phyloP scores from a whole-genome alignment of 2,797 vertebrate genomes.

The Scyliorhinus canicula region DNA sequence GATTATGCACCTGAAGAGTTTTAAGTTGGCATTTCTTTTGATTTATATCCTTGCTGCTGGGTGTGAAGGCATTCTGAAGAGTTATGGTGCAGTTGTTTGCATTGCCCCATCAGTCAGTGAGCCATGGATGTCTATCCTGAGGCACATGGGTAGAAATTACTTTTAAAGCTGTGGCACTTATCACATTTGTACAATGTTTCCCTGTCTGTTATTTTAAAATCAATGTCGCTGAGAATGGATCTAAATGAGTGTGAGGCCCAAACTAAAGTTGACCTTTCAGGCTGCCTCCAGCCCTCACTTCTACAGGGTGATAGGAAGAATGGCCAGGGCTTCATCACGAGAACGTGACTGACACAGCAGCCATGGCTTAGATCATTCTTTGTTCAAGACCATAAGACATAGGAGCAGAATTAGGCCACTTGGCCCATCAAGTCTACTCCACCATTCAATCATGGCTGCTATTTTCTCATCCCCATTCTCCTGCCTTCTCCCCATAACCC shows the following conservation, averaged over 20 bases:
- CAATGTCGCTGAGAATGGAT: not conserved
- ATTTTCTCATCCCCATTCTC: too few species aligned
- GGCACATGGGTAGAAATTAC: not conserved
- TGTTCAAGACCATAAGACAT: too few species aligned
- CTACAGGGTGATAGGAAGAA: not conserved
- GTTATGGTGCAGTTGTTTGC: not conserved
- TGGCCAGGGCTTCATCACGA: not conserved
- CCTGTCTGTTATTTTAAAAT: not conserved
- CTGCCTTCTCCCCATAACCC: too few species aligned
- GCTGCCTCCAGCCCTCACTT: not conserved
- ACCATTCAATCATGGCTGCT: too few species aligned
- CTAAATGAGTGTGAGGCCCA: not conserved
- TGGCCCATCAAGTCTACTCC: too few species aligned
- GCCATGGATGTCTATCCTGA: too few species aligned
- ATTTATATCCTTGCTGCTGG: not conserved
- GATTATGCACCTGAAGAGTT: constrained; percentile 19
- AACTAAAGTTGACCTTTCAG: not conserved
- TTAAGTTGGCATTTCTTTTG: constrained; percentile 3
- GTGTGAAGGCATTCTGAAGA: not conserved
- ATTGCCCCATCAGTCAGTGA: not conserved
- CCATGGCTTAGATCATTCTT: too few species aligned
- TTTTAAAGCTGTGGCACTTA: not conserved
- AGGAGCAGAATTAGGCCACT: too few species aligned
- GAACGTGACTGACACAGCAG: too few species aligned
- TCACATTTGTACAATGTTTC: not conserved